These are phyloP conservation scores for Myiothlypis chrysogaster DNA, from an alignment of 2,797 vertebrate genomes.

Conservation along the genomic window DNA sequence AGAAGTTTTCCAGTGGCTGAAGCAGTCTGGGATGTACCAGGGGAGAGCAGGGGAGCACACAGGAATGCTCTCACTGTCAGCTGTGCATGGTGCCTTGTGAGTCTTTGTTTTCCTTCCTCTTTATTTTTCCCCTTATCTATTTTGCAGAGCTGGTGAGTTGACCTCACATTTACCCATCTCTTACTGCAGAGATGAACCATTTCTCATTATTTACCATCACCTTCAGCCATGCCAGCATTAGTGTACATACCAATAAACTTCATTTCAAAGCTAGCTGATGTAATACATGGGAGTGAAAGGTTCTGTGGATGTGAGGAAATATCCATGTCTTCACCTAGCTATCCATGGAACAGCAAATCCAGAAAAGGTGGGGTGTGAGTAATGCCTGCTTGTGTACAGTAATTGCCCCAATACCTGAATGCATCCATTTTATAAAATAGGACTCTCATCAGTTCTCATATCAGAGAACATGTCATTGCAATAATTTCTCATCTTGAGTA, in stretches of 20 bases:
- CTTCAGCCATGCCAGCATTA: background rate
- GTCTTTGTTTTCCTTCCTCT: background rate
- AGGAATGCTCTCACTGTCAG: background rate
- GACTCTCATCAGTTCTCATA: background rate
- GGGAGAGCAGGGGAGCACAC: background rate
- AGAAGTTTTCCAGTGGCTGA: background rate
- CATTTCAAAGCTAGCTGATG: background rate
- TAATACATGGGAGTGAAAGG: background rate
- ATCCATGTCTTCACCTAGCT: background rate
- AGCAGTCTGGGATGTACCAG: background rate
- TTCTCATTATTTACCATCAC: background rate
- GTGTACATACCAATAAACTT: background rate
- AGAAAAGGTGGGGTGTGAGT: background rate
- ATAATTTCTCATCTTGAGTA: background rate
- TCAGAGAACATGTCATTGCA: background rate
- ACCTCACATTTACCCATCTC: background rate
- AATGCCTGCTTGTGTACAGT: background rate
- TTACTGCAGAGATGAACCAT: background rate
- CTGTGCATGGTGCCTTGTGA: accelerated
- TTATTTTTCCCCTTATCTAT: background rate
- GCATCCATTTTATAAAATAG: background rate
- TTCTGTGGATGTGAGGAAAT: background rate
- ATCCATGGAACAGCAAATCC: background rate
- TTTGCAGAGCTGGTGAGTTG: background rate
- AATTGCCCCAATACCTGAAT: background rate